Evolutionary conservation across 53 echinoderm and acorn worm genomes (phyloP).

Genomic region (Holothuria leucospilota): DNA sequence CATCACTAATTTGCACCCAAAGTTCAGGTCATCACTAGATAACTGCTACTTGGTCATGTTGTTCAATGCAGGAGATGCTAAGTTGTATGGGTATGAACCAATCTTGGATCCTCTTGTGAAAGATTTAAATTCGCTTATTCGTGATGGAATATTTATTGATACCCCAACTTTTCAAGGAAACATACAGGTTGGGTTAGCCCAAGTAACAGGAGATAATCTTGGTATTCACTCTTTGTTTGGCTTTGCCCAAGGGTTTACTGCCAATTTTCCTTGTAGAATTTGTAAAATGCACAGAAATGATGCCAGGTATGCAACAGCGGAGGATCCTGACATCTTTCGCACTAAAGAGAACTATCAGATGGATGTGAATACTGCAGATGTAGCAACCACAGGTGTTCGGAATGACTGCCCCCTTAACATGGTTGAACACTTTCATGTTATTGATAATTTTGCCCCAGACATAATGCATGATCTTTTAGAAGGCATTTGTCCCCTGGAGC

Average conservation of each 20-base stretch:
- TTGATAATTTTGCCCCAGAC: slow-evolving; percentile 43
- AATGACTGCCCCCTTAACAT: slow-evolving; percentile 35
- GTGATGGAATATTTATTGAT: slow-evolving; percentile 23
- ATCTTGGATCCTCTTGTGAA: slow-evolving; percentile 40
- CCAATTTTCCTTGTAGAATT: slow-evolving; percentile 23
- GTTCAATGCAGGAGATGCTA: slow-evolving; percentile 53
- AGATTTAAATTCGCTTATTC: slow-evolving; percentile 21
- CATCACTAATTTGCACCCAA: slow-evolving; percentile 55
- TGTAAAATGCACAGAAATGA: slow-evolving; percentile 1
- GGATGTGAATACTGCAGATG: background rate
- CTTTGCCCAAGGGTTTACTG: slow-evolving; percentile 57
- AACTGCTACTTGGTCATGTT: slow-evolving; percentile 49
- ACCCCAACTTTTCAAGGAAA: slow-evolving; percentile 42
- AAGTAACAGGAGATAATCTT: slow-evolving; percentile 60
- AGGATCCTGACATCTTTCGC: slow-evolving; percentile 27
- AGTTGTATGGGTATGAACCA: slow-evolving; percentile 51
- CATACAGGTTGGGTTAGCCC: slow-evolving; percentile 33
- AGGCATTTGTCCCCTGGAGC: slow-evolving; percentile 48
- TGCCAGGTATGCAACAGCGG: background rate
- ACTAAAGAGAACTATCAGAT: slow-evolving; percentile 17
- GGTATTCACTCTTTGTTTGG: slow-evolving; percentile 59
- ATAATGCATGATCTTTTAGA: slow-evolving; percentile 70
- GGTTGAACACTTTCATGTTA: slow-evolving; percentile 56
- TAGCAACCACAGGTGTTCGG: slow-evolving; percentile 45
- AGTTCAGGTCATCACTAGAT: slow-evolving; percentile 50